A percentile compares a stretch with the other conserved stretches of the same genome.
Evolutionary conservation across 1,140 invertebrate genomes (phyloP).

Genomic region (Musca vetustissima): DNA sequence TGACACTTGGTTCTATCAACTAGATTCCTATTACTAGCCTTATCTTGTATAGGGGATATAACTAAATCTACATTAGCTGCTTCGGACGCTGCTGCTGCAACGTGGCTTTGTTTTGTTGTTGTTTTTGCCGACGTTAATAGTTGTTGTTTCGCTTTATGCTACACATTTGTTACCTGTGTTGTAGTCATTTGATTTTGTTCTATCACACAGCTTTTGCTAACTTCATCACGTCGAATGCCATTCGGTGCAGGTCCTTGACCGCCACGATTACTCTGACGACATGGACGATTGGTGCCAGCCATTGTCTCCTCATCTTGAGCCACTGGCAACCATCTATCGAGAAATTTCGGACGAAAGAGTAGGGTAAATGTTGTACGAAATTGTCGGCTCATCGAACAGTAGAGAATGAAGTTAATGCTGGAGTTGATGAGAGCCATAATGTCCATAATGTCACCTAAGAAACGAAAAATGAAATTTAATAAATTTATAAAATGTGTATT

Average conservation of each 20-base stretch:
- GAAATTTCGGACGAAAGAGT: slow-evolving; percentile 64
- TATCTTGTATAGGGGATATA: too few species aligned
- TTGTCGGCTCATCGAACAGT: slow-evolving; percentile 96
- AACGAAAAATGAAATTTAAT: neutral
- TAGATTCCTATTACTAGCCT: too few species aligned
- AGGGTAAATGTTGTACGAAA: slow-evolving; percentile 86
- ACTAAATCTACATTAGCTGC: slow-evolving; percentile 3
- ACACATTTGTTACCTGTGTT: slow-evolving; percentile 55
- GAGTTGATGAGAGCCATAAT: slow-evolving; percentile 93
- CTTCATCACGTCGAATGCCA: slow-evolving; percentile 29
- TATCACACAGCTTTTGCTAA: slow-evolving; percentile 50
- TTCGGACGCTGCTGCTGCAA: neutral
- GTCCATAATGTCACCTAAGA: slow-evolving; percentile 85
- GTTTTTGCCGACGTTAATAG: neutral
- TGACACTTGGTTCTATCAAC: too few species aligned
- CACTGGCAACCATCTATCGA: slow-evolving; percentile 61
- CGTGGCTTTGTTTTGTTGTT: neutral
- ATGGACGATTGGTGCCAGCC: slow-evolving; percentile 45
- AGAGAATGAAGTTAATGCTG: slow-evolving; percentile 96
- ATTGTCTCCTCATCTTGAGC: slow-evolving; percentile 58
- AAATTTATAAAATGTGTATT: too few species aligned
- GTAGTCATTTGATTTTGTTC: slow-evolving; percentile 49
- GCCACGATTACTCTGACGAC: slow-evolving; percentile 32
- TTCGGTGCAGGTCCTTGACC: slow-evolving; percentile 25
- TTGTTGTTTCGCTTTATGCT: slow-evolving; percentile 37